Conservation (phyloP, 2,888 invertebrate species). For the Tribolium freemani region DNA sequence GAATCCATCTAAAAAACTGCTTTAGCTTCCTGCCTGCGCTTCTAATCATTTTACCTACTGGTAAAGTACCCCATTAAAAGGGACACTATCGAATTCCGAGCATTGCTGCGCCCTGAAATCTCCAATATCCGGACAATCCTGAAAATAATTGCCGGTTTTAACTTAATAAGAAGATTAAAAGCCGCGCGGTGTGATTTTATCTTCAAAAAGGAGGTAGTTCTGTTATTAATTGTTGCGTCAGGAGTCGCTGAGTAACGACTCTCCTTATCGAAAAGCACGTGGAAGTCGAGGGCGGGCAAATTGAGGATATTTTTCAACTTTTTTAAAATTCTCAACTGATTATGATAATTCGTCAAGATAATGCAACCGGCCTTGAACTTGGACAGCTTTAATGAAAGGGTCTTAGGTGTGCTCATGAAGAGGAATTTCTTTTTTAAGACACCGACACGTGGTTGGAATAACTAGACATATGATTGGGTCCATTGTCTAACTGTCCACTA, state of each 20-base stretch:
- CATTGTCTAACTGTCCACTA: constrained; percentile 32
- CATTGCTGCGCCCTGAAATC: constrained; percentile 95
- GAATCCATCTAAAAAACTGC: constrained; percentile 79
- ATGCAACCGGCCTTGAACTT: constrained; percentile 29
- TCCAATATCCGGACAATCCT: constrained; percentile 84
- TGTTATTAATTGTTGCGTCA: constrained; percentile 24
- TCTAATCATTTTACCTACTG: constrained; percentile 73
- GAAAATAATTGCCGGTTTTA: constrained; percentile 47
- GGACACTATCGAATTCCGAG: constrained; percentile 82
- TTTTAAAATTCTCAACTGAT: constrained; percentile 6
- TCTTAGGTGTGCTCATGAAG: constrained; percentile 21
- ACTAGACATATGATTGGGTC: constrained; percentile 20
- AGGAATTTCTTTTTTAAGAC: constrained; percentile 31
- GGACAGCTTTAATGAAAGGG: constrained; percentile 35
- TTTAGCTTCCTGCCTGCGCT: not conserved
- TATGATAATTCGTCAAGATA: constrained; percentile 21
- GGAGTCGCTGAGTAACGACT: constrained; percentile 31
- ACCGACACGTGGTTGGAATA: constrained; percentile 28
- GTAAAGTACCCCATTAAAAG: constrained; percentile 87
- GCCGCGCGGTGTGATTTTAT: constrained; percentile 25
- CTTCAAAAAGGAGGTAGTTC: constrained; percentile 13
- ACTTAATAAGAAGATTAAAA: constrained; percentile 16
- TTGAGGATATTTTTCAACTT: constrained; percentile 3
- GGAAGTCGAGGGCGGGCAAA: not conserved
- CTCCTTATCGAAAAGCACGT: constrained; percentile 11